phyloP scores from a whole-genome alignment of 1,140 invertebrate genomes.

The Leptopilina clavipes region DNA sequence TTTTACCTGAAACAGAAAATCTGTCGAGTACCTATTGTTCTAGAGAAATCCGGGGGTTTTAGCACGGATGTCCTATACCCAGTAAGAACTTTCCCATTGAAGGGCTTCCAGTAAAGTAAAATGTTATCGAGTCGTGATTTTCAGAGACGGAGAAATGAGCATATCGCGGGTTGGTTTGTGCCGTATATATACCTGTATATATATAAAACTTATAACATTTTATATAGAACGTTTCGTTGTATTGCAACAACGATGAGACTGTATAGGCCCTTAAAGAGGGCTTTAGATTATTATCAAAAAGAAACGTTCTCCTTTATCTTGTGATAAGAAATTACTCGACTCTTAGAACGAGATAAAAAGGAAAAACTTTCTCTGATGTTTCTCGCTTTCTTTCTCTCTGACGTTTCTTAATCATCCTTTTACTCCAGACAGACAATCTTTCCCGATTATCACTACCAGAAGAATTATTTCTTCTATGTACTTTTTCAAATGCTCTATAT shows the following conservation, averaged over 20 bases:
- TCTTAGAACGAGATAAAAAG: constrained; percentile 1
- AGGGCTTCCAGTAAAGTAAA: constrained; percentile 44
- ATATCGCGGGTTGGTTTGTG: constrained; percentile 4
- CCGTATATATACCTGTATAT: not conserved
- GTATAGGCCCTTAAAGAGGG: constrained; percentile 39
- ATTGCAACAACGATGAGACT: constrained; percentile 16
- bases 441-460: constrained; percentile 10
- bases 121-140: constrained; percentile 39
- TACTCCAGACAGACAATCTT: constrained; percentile 23
- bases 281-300: constrained; percentile 50
- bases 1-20: constrained; percentile 19
- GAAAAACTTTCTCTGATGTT: constrained; percentile 17
- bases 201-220: constrained; percentile 39
- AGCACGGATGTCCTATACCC: constrained; percentile 37
- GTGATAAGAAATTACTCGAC: constrained; percentile 48
- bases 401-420: constrained; percentile 19
- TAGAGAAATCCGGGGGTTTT: constrained; percentile 34
- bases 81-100: constrained; percentile 38
- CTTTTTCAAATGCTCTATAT: not conserved
- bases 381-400: not conserved
- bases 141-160: constrained; percentile 33
- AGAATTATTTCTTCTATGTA: constrained; percentile 1
- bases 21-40: constrained; percentile 40
- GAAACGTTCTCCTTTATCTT: constrained; percentile 45
- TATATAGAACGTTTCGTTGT: constrained; percentile 44